Percentiles rank a stretch among this genome's conserved stretches.
Evolutionary conservation across 2,888 invertebrate species (phyloP).

Genomic region (Megaustenia siamemsis): DNA sequence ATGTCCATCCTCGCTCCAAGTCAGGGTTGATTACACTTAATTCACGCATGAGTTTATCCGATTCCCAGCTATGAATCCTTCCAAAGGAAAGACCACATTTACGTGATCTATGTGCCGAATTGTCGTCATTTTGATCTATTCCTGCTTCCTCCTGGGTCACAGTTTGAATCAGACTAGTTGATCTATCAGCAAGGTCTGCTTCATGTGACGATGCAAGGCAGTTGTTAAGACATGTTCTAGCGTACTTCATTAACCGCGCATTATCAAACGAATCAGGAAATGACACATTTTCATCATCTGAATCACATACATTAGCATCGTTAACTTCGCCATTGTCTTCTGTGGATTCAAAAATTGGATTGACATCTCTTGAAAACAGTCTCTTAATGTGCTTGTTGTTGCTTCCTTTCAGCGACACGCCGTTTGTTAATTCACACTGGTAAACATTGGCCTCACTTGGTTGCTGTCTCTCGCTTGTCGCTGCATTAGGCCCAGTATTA

Average conservation of each 20-base stretch:
- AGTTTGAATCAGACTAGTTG: not conserved
- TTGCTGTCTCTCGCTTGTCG: no score
- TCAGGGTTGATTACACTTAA: not conserved
- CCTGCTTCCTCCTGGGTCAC: not conserved
- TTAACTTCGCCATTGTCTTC: not conserved
- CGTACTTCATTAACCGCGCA: not conserved
- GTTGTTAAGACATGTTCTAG: constrained; percentile 36
- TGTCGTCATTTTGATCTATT: not conserved
- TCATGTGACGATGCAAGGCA: constrained; percentile 13
- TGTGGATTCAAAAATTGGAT: constrained; percentile 36
- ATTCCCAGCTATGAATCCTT: constrained; percentile 17
- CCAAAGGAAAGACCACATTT: constrained; percentile 21
- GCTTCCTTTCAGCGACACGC: no score
- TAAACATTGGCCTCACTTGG: not conserved
- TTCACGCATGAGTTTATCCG: not conserved
- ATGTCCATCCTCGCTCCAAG: not conserved
- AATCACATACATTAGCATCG: not conserved
- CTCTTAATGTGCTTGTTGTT: not conserved
- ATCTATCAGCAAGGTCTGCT: not conserved
- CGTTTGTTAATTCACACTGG: no score
- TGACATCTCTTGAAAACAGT: constrained; percentile 48
- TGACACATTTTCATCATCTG: not conserved
- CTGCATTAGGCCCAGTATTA: no score
- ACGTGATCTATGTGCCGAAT: not conserved
- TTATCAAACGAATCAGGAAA: not conserved